phyloP scores from a whole-genome alignment of 1,140 invertebrate species.

The Listronotus bonariensis region DNA sequence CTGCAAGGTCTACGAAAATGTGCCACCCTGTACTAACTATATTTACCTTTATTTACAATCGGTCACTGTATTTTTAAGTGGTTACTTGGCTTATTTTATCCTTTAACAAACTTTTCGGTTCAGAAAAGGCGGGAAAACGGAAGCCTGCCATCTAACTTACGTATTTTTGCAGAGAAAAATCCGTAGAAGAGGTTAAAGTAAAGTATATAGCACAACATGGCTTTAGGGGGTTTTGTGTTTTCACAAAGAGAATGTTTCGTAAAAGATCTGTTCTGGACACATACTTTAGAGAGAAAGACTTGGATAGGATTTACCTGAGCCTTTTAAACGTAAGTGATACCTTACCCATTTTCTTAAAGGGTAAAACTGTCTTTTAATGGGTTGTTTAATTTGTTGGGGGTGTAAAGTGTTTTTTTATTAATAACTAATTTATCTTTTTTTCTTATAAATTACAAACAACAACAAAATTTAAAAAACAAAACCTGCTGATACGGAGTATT shows the following conservation, averaged over 20 bases:
- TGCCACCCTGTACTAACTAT: too few species aligned
- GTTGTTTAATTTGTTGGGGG: too few species aligned
- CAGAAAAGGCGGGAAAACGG: too few species aligned
- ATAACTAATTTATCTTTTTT: too few species aligned
- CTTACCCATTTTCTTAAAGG: conserved; percentile 3
- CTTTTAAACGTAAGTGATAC: conserved; percentile 12
- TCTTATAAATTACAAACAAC: too few species aligned
- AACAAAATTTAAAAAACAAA: too few species aligned
- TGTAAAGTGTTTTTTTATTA: too few species aligned
- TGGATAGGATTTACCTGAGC: conserved; percentile 6
- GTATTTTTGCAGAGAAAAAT: conserved; percentile 16
- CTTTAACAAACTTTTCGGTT: too few species aligned
- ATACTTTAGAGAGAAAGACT: conserved; percentile 4
- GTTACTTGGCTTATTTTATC: neutral
- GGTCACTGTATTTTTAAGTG: neutral
- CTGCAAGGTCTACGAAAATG: too few species aligned
- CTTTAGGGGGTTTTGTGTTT: conserved; percentile 11
- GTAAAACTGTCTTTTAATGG: neutral
- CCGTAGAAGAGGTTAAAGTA: conserved; percentile 6
- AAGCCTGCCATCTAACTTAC: neutral
- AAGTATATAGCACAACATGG: conserved; percentile 14
- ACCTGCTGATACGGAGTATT: too few species aligned
- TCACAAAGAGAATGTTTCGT: conserved; percentile 15
- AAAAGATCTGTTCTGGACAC: conserved; percentile 17
- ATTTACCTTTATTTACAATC: too few species aligned